Base-by-base conservation (phyloP, 1,140 invertebrate species). In the Phthorimaea operculella region DNA sequence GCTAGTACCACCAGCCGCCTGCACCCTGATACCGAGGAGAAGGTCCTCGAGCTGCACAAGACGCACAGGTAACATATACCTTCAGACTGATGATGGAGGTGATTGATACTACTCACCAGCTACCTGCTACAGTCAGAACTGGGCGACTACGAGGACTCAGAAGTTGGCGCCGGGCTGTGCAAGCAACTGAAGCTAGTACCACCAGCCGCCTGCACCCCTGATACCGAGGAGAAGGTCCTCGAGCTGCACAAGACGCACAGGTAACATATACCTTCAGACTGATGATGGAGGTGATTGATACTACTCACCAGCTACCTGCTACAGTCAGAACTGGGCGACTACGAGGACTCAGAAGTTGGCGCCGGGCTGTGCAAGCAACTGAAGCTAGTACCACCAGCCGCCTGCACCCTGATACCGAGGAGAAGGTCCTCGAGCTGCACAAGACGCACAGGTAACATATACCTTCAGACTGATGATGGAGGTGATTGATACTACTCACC, bases 121-220 rank as follows among this genome's bases (percentile, higher is more conserved):
- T 99, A 98, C 84, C 89, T 98, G 51, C 97, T 99, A n/a, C 98
- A 99, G 85, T 96, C 97, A 1, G 97, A 99, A 85, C 88, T 99
- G 53, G 98, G 98, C 0, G 98, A 99, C 87, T 98, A 95, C 72
- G 96, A 98, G 80, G 87, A 90, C 1, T 88, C 92, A 21, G 93
- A 96, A 68, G 93, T 94, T 81, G 89, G 89, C 12, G 86, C 89
- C 7, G 89, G 89, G 17, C 98, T 98, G 83, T 89, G 98, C 48
- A 92, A 91, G 70, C 95, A 96, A 58, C 96, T 99, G 66, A 92
- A 92, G 78, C 96, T 99, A 83, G 96, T 94, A 8, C 96, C 96
- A 9, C 93, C 94, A 70, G 93, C 97, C 76, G 63, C 72, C 42
- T 77, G 74, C 67, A 95, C 92, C 4, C 88, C 90, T 0, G 96